phyloP scores from a whole-genome alignment of 2,888 invertebrate genomes.

The Aleiodes alternator region DNA sequence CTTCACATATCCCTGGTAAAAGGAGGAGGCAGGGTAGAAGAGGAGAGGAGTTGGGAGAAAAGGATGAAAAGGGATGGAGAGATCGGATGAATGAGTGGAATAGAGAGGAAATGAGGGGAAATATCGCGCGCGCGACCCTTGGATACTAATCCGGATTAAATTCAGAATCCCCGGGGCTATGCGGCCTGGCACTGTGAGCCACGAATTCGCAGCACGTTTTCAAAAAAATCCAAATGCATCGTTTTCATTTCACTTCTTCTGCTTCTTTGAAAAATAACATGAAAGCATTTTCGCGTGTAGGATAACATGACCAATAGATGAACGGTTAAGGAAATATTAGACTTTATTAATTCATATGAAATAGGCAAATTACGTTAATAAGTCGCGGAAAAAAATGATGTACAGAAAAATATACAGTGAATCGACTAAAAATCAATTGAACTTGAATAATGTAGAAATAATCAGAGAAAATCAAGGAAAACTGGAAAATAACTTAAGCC shows the following conservation, averaged over 20 bases:
- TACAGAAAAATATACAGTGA: too few relatives aligned
- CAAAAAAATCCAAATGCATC: conserved; percentile 30
- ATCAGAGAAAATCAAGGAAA: too few relatives aligned
- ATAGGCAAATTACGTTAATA: too few relatives aligned
- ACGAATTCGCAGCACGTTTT: conserved; percentile 62
- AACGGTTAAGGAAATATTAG: too few relatives aligned
- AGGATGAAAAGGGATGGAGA: conserved; percentile 42
- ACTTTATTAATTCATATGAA: too few relatives aligned
- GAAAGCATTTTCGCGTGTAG: not conserved
- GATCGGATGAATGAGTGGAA: conserved; percentile 41
- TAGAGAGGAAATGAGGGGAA: conserved; percentile 63
- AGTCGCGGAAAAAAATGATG: too few relatives aligned
- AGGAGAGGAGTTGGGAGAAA: not conserved
- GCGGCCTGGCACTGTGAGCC: conserved; percentile 68
- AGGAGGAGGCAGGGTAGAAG: conserved; percentile 36
- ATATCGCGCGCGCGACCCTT: conserved; percentile 72
- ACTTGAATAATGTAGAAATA: too few relatives aligned
- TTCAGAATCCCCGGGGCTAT: conserved; percentile 68
- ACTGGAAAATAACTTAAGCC: too few relatives aligned
- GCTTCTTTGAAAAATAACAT: not conserved
- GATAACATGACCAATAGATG: too few relatives aligned
- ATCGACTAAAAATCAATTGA: too few relatives aligned
- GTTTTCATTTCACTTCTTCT: conserved; percentile 20
- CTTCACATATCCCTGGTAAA: conserved; percentile 3
- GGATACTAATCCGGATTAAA: conserved; percentile 74